Evolutionary conservation across 53 echinoderm and acorn worm genomes (phyloP), one percentile per base, ranked within the genome.

Genomic region (Hippasteria phrygiana): DNA sequence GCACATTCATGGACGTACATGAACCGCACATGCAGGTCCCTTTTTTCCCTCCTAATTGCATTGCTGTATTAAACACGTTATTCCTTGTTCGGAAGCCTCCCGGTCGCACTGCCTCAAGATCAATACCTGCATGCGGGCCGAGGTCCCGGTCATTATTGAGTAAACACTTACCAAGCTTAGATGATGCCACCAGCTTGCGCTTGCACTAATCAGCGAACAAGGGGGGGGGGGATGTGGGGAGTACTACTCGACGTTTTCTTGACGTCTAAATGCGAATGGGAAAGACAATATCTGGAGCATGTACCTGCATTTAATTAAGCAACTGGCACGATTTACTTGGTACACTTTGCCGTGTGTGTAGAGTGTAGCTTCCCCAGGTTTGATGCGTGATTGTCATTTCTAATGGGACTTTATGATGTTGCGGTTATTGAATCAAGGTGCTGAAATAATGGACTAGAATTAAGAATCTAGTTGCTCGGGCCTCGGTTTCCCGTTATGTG

Each of bases 251-350:
- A 72, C 34, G 56, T 80, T 80, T 56, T 62, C 80, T 62, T 62
- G 18, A 31, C 20, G 48, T 37, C 43, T 62, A 24, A 40, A 37
- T 26, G 22, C 9, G 28, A 28, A 27, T 20, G 28, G 79, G 62
- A 59, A 41, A 39, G 62, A 81, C 62, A 81, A 81, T 62, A 81
- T 63, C 43, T 81, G 81, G 65, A 64, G 81, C 81, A 43, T 81
- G 81, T 62, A 81, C 63, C 63, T 81, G 81, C 81, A 81, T 81
- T 81, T 81, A 81, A 81, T 81, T 81, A 81, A 81, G 81, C 81
- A 81, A 81, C 43, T 42, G 81, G 64, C 81, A 81, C 81, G 81
- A 81, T 81, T 81, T 81, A 28, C 65, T 81, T 29, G 43, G 81
- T 42, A 62, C 63, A 81, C 81, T 81, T 65, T 18, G 80, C 80